Evolutionary conservation across 2,113 vertebrate genomes (phyloP).

Genomic region (Neodon shergylaensis): DNA sequence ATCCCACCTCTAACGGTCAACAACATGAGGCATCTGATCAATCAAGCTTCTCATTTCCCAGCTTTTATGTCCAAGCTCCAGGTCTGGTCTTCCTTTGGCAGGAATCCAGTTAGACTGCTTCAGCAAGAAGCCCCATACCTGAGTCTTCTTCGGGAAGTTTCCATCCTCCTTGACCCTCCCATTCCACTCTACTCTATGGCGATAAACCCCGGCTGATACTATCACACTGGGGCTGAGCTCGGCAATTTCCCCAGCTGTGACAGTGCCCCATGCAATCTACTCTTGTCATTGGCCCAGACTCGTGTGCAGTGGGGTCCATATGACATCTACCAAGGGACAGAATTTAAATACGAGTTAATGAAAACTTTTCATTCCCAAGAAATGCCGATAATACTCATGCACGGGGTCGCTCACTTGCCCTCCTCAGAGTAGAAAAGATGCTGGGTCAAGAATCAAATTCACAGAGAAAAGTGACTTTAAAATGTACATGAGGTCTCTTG

Average conservation of each 20-base stretch:
- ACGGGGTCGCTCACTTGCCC: fast-evolving
- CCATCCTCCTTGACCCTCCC: background rate
- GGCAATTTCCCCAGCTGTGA: too few relatives aligned
- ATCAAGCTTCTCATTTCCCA: background rate
- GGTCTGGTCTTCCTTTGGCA: background rate
- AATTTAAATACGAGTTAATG: background rate
- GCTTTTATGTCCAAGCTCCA: background rate
- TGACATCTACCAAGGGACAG: background rate
- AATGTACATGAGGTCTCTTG: background rate
- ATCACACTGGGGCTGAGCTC: background rate
- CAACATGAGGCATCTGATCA: background rate
- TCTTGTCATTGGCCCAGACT: too few relatives aligned
- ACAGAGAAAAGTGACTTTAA: background rate
- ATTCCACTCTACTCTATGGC: background rate
- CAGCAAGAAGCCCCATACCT: background rate
- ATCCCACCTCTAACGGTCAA: background rate
- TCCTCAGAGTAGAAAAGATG: background rate
- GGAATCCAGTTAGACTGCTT: background rate
- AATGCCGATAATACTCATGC: background rate
- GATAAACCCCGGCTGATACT: background rate
- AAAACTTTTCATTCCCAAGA: background rate
- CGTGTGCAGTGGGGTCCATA: background rate
- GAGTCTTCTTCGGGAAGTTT: background rate
- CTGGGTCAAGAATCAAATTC: background rate
- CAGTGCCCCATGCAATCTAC: background rate